Evolutionary conservation across 2,113 vertebrate species (phyloP), one percentile per base, ranked within the genome.

Genomic region (Circaetus cinerascens): DNA sequence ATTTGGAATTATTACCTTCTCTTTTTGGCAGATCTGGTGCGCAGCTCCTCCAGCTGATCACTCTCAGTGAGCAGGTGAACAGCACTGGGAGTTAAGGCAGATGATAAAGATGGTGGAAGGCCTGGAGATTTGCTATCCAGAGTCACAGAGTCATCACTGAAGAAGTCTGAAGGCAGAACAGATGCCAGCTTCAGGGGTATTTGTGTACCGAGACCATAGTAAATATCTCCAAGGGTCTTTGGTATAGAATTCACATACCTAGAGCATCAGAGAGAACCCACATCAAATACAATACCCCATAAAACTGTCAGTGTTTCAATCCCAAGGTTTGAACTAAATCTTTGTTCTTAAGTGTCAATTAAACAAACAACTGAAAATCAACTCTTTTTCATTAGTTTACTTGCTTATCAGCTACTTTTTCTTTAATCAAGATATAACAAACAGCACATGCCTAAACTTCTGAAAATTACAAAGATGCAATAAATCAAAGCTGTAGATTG

Each of bases 141-240:
- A 41, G 97, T 94, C 73, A 99, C 13, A 0, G 99, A 99, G 45
- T 99, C 99, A 64, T 99, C 99, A 32, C 99, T 99, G 96, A 99
- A 99, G 97, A 99, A 99, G 86, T 99, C 99, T 36, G 98, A 73
- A 38, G 99, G 99, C 83, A 99, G 98, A 78, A 98, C 97, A 12
- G 97, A 97, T n/a, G 98, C 95, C 90, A 99, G 97, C 43, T 98
- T 99, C 2, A 98, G 97, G 7, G 99, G 99, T 80, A 99, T 98
- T 97, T 98, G 98, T 15, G 98, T 99, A 36, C 99, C 99, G 4
- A 99, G 98, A 90, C 98, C 98, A 46, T 99, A 97, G 72, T 99
- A 99, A 77, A 99, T 97, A 17, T 98, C 98, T 66, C 99, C 99
- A 25, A 99, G 98, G 4, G 96, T 98, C 96, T 98, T 98, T 1